phyloP scores from a whole-genome alignment of 35 echinoderm and acorn worm species.

The Diadema setosum region DNA sequence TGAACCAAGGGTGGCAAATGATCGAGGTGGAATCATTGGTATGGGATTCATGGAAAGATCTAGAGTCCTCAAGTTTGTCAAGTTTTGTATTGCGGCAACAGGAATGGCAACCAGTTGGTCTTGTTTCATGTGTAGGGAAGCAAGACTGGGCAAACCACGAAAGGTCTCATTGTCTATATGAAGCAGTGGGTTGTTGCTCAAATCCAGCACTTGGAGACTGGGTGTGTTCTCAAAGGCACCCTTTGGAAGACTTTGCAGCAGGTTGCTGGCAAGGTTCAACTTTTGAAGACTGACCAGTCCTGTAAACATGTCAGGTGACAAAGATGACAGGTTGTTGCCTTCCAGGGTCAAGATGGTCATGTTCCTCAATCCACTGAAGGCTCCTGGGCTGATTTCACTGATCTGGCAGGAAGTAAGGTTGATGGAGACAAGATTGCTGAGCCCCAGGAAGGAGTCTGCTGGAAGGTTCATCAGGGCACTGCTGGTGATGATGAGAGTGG shows the following conservation, averaged over 20 bases:
- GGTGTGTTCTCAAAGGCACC: not conserved
- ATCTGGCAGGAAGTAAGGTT: slow-evolving; percentile 56
- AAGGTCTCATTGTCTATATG: not conserved
- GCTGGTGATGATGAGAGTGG: slow-evolving; percentile 42
- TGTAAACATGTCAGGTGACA: slow-evolving; percentile 7
- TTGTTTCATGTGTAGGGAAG: slow-evolving; percentile 5
- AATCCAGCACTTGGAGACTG: not conserved
- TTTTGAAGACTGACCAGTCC: slow-evolving; percentile 51
- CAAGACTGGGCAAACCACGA: not conserved
- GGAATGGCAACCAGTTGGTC: slow-evolving; percentile 7
- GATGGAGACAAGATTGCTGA: slow-evolving; percentile 54
- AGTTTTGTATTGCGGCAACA: slow-evolving; percentile 1
- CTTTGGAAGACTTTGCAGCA: not conserved
- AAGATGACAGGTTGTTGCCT: slow-evolving; percentile 23
- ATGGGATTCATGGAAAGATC: slow-evolving; percentile 57
- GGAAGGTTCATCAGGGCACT: slow-evolving; percentile 30
- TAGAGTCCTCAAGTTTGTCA: slow-evolving; percentile 31
- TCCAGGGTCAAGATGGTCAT: slow-evolving; percentile 52
- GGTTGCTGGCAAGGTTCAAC: slow-evolving; percentile 50
- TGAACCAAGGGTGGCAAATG: slow-evolving; percentile 27
- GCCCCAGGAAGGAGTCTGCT: slow-evolving; percentile 29
- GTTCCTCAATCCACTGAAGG: slow-evolving; percentile 48
- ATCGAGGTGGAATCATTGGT: not conserved
- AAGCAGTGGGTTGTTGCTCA: slow-evolving; percentile 6
- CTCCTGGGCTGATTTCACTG: slow-evolving; percentile 29